Percentiles rank a stretch among this genome's conserved stretches.
phyloP scores from a whole-genome alignment of 2,888 invertebrate genomes.

The Drosophila tanythrix region DNA sequence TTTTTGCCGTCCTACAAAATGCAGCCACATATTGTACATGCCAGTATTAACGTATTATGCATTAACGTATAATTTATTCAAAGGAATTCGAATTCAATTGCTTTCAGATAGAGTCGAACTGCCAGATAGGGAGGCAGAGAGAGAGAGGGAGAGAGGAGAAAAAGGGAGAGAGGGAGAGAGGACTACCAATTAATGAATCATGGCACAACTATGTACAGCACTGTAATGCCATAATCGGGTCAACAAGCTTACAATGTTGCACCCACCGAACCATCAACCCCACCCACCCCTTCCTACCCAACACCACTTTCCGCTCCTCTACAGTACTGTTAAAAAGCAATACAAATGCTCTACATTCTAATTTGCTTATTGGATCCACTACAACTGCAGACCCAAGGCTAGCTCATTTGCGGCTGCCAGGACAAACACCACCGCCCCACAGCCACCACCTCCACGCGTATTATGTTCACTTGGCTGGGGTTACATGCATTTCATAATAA shows the following conservation, averaged over 20 bases:
- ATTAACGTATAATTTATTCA: slow-evolving; percentile 60
- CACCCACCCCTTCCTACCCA: too few species aligned
- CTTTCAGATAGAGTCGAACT: slow-evolving; percentile 7
- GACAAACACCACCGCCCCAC: background rate
- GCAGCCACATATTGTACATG: slow-evolving; percentile 2
- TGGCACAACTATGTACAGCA: slow-evolving; percentile 38
- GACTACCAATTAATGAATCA: slow-evolving; percentile 65
- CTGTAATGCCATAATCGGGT: slow-evolving; percentile 2
- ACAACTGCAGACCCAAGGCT: background rate
- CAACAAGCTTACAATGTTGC: slow-evolving; percentile 4
- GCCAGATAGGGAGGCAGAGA: background rate
- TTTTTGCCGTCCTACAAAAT: background rate
- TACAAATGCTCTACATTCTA: background rate
- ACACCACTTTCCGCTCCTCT: background rate
- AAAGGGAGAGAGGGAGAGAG: background rate
- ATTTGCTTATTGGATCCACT: background rate
- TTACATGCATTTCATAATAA: background rate
- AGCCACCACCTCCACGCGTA: background rate
- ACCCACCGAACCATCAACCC: background rate
- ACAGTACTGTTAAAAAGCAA: background rate
- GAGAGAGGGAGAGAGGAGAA: background rate
- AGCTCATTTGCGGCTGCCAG: background rate
- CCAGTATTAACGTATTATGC: slow-evolving; percentile 14
- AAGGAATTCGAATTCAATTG: slow-evolving; percentile 36
- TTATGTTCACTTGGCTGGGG: background rate